Evolutionary conservation across 1,140 invertebrate species (phyloP).

Genomic region (Brachionus manjavacas): DNA sequence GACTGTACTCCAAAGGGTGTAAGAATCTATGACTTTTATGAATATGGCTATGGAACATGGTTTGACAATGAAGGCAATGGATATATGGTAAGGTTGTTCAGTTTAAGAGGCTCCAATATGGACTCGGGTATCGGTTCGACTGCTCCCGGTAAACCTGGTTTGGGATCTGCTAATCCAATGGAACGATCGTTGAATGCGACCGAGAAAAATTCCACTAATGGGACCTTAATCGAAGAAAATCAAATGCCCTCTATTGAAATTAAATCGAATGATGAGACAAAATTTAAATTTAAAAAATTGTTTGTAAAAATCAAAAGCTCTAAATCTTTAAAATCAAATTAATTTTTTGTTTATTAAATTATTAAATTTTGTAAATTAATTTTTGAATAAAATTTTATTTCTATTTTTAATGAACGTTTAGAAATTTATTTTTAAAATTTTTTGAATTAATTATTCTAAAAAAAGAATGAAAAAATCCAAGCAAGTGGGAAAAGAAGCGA

Average conservation of each 20-base stretch:
- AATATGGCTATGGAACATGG: constrained; percentile 18
- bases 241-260: neutral
- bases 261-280: neutral
- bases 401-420: neutral
- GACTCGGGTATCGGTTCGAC: neutral
- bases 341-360: neutral
- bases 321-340: neutral
- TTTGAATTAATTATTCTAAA: neutral
- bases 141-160: neutral
- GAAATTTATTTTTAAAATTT: neutral
- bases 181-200: neutral
- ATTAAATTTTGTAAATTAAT: neutral
- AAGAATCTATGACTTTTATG: constrained; percentile 21
- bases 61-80: constrained; percentile 14
- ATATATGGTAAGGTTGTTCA: constrained; percentile 1
- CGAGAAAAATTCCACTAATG: neutral
- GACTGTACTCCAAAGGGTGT: constrained; percentile 7
- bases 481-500: neutral
- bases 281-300: neutral
- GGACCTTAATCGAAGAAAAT: neutral
- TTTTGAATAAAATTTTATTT: neutral
- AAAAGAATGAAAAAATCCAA: neutral
- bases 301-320: neutral
- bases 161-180: neutral
- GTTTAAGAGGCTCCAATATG: neutral